Base-by-base conservation (phyloP, 1,140 invertebrate genomes). In the Rhagoletis pomonella region DNA sequence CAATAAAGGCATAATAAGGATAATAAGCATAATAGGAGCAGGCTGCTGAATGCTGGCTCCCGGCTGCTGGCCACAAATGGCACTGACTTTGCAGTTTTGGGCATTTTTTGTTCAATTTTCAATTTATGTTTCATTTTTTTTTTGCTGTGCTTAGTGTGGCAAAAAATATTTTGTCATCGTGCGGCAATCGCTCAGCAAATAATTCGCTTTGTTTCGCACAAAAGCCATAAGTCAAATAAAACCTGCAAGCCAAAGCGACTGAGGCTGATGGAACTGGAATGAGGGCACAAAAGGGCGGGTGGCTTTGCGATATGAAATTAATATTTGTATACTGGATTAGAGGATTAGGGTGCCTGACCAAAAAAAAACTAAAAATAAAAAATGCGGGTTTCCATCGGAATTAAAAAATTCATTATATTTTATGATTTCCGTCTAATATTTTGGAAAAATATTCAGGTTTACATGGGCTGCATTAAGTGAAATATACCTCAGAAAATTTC, bases 1-100 rank as follows among this genome's bases (percentile, higher is more conserved):
- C 73, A 81, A 55, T 81, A 81, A 81, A 50, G 73, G 73, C 73
- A 55, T 81, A 55, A 55, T 81, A 81, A 81, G 73, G n/a, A 81
- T 81, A 81, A 81, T 81, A n/a, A 81, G 47, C 47, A 81, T 81
- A 81, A 81, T 81, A 9, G 73, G 14, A 7, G 69, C 73, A 81
- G 12, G 10, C 47, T 50, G 29, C 29, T 29, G 29, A 29, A 29
- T 29, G 29, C 29, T 29, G 29, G 29, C 29, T 29, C 29, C 29
- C 29, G 29, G 29, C 29, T 29, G 50, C 47, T 47, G 17, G 73
- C 73, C 73, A 19, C 73, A 81, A 81, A 81, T 81, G 73, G 47
- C 47, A 55, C 6, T 81, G 73, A 81, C 47, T 44, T 58, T 55
- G 73, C 73, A 81, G 5, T 81, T 81, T 55, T 55, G 3, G 12